Evolutionary conservation across 2,797 vertebrate genomes (phyloP).

Genomic region (Typhlichthys subterraneus): DNA sequence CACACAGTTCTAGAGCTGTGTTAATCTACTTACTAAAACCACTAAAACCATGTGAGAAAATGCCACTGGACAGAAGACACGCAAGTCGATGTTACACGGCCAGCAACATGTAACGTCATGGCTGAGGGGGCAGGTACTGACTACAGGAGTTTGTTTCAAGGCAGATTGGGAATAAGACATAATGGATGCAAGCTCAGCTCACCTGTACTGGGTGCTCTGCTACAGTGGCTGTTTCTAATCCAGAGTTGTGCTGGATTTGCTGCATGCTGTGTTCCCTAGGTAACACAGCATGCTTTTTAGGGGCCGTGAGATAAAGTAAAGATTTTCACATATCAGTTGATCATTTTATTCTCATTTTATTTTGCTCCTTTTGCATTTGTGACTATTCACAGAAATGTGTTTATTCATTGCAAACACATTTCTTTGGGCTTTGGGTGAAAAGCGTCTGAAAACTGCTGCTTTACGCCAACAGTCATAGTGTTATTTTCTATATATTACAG

Average conservation of each 20-base stretch:
- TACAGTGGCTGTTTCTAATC: slow-evolving; percentile 1
- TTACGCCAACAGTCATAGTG: too few species aligned
- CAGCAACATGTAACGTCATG: slow-evolving; percentile 51
- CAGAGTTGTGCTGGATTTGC: too few species aligned
- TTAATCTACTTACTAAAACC: slow-evolving; percentile 70
- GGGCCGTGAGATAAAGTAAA: too few species aligned
- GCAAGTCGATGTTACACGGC: slow-evolving; percentile 38
- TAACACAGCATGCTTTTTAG: background rate
- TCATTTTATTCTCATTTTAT: too few species aligned
- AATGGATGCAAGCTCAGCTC: background rate
- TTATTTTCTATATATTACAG: too few species aligned
- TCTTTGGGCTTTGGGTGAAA: too few species aligned
- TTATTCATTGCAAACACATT: too few species aligned
- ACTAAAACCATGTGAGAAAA: slow-evolving; percentile 49
- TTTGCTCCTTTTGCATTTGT: too few species aligned
- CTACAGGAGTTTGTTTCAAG: background rate
- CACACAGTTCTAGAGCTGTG: slow-evolving; percentile 63
- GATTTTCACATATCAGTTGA: too few species aligned
- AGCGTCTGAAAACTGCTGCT: too few species aligned
- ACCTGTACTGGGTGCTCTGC: slow-evolving; percentile 1
- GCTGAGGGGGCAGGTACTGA: slow-evolving; percentile 36
- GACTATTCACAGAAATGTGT: too few species aligned
- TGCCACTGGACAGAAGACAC: slow-evolving; percentile 63
- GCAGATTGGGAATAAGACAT: background rate
- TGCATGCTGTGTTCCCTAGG: background rate